Conservation (phyloP, 2,113 vertebrate species). For the Phyllostomus discolor region DNA sequence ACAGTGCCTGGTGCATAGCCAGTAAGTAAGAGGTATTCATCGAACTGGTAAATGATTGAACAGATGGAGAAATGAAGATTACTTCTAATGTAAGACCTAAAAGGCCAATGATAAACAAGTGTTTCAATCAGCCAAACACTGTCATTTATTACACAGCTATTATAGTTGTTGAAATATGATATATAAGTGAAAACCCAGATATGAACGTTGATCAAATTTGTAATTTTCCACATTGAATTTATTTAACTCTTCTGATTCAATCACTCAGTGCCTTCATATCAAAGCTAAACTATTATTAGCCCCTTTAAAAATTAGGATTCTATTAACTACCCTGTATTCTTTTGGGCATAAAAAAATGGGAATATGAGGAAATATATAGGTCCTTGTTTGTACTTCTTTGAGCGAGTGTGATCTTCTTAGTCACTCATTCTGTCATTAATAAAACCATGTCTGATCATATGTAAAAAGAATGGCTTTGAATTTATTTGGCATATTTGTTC, state of each 20-base stretch:
- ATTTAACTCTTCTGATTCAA: background rate
- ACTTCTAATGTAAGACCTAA: background rate
- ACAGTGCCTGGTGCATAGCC: background rate
- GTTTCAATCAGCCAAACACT: background rate
- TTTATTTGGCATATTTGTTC: background rate
- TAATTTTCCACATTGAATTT: background rate
- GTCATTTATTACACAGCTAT: background rate
- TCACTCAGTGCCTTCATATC: background rate
- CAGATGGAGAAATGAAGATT: background rate
- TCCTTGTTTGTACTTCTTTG: background rate
- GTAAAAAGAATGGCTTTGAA: background rate
- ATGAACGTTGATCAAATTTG: background rate
- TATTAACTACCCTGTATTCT: background rate
- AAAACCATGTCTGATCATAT: background rate
- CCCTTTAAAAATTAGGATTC: background rate
- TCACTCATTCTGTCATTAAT: background rate
- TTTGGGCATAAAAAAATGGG: background rate
- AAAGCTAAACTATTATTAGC: background rate
- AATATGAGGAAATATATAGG: background rate
- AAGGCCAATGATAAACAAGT: background rate
- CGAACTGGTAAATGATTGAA: background rate
- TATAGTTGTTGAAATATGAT: background rate
- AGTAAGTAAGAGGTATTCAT: background rate
- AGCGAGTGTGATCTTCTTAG: background rate
- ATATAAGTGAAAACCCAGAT: background rate